Percentiles rank a stretch among this genome's conserved stretches.
Evolutionary conservation across 2,888 invertebrate genomes (phyloP).

Genomic region (Muschampia plurimacula): DNA sequence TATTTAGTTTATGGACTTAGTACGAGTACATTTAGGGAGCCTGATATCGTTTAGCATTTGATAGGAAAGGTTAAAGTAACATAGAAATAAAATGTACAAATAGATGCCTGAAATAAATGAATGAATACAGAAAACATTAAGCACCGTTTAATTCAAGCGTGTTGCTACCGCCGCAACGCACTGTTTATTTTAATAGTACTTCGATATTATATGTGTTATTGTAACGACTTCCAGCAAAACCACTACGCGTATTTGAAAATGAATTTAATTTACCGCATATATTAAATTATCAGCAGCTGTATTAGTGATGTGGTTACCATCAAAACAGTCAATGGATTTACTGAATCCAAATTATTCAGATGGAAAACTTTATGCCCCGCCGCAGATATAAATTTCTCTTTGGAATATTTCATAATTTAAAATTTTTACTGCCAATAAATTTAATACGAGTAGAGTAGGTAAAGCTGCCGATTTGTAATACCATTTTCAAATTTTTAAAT

Average conservation of each 20-base stretch:
- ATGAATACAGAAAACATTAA: background rate
- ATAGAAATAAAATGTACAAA: too few relatives aligned
- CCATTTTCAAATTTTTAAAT: background rate
- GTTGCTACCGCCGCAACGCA: background rate
- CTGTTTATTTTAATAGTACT: constrained; percentile 2
- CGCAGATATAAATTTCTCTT: constrained; percentile 28
- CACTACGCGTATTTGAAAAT: constrained; percentile 53
- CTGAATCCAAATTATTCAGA: constrained; percentile 28
- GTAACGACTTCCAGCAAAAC: constrained; percentile 47
- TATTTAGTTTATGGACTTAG: background rate
- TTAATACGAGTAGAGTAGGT: background rate
- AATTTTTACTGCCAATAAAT: constrained; percentile 13
- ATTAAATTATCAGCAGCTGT: constrained; percentile 55
- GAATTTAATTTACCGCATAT: constrained; percentile 60
- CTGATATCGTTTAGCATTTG: too few relatives aligned
- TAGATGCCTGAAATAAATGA: background rate
- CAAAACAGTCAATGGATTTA: constrained; percentile 35
- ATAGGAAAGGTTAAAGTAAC: too few relatives aligned
- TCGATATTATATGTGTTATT: constrained; percentile 18
- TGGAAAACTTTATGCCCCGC: constrained; percentile 29
- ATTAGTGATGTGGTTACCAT: constrained; percentile 47
- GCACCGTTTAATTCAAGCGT: background rate
- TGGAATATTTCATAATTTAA: constrained; percentile 13
- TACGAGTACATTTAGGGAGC: too few relatives aligned
- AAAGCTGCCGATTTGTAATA: constrained; percentile 1